Base-by-base conservation (phyloP, 1,140 invertebrate genomes). In the Melitaea cinxia region DNA sequence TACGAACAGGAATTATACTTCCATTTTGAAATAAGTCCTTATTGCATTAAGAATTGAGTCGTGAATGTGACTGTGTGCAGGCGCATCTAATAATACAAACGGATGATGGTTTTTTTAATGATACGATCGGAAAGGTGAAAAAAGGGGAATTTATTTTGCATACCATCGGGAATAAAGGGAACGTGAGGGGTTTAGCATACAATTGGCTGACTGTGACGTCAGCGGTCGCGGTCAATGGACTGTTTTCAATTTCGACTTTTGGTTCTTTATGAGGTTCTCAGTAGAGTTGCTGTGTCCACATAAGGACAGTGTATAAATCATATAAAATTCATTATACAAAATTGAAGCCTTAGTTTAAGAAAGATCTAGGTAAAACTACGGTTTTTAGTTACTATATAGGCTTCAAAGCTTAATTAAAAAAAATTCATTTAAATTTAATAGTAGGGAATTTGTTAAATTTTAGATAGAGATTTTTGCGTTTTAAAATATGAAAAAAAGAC, bases 51-150 rank as follows among this genome's bases (percentile, higher is more conserved):
- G 9, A 1, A 19, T 19, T 19, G 6, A 21, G 15, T 9, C 10
- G 15, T 7, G 17, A 21, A 19, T 45, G 19, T 3, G n/a, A 7
- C 2, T 39, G 35, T n/a, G 21, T 14, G 17, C 35, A 39, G 3
- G 21, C 35, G 33, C 33, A 15, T 24, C 33, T 56, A 39, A 24
- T 56, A 57, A 57, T 26, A n/a, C n/a, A 28, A 57, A 39, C 23
- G 7, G 21, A 57, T 45, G 24, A 35, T 17, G 42, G 26, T 39
- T 33, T 54, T 35, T 15, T 23, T 15, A 19, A 12, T 15, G 55
- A 57, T 57, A 57, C 42, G 55, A 57, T 57, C 55, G 7, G 24
- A 57, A 57, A 57, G 55, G 55, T 42, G 42, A 57, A 57, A 57
- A 57, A 57, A 35, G 55, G n/a, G n/a, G 21, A 47, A 57, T 26